Conservation (phyloP, 2,797 vertebrate species). For the Girardinus metallicus region DNA sequence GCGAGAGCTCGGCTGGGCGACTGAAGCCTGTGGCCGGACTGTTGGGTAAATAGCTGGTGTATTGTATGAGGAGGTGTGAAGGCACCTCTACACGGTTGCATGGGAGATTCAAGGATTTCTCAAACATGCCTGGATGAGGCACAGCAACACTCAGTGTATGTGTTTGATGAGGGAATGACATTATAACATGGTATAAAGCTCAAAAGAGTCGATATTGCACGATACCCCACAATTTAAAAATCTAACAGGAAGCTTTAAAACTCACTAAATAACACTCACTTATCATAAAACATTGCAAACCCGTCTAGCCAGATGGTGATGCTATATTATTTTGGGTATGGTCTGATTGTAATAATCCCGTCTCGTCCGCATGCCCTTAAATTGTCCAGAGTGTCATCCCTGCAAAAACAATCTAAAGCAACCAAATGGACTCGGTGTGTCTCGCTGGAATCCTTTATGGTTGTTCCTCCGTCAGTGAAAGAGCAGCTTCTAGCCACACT, state of each 20-base stretch:
- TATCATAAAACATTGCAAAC: background rate
- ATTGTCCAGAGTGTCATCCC: background rate
- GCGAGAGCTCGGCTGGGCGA: too few species aligned
- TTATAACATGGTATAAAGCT: background rate
- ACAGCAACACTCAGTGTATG: too few species aligned
- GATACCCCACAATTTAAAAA: background rate
- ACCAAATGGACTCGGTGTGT: background rate
- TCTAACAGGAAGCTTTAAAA: background rate
- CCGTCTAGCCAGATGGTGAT: background rate
- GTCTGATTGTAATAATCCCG: background rate
- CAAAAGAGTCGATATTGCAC: background rate
- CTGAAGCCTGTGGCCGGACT: too few species aligned
- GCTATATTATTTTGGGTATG: background rate
- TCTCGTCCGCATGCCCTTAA: conserved; percentile 13
- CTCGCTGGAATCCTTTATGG: conserved; percentile 15
- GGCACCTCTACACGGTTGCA: too few species aligned
- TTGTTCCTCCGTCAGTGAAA: background rate
- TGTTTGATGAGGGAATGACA: background rate
- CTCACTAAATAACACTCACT: background rate
- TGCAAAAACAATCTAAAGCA: background rate
- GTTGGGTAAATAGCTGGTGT: too few species aligned
- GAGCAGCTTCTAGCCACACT: conserved; percentile 24
- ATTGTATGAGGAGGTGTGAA: too few species aligned
- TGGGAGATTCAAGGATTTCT: too few species aligned
- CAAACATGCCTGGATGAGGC: too few species aligned